Percentiles rank a stretch among this genome's conserved stretches.
Conservation (phyloP, 2,797 vertebrate genomes). For the Rhinogobio ventralis region DNA sequence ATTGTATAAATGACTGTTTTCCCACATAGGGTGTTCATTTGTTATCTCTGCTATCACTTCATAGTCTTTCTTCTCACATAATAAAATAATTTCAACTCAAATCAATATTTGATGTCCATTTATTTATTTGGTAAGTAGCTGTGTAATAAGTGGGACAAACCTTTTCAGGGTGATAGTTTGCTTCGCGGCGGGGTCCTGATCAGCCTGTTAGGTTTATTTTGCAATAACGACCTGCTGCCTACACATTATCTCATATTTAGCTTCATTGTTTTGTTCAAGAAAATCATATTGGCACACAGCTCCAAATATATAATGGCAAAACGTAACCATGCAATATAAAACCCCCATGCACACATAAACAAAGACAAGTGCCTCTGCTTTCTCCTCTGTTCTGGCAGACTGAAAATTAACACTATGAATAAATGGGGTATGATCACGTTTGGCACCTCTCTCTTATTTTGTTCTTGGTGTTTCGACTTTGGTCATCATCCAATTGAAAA, state of each 20-base stretch:
- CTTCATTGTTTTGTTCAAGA: not conserved
- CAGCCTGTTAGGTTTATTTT: not conserved
- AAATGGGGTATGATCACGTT: slow-evolving; percentile 18
- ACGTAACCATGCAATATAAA: not conserved
- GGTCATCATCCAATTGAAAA: slow-evolving; percentile 39
- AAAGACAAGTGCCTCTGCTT: slow-evolving; percentile 13
- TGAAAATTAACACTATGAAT: slow-evolving; percentile 27
- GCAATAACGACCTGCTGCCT: not conserved
- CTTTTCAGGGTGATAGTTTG: slow-evolving; percentile 6
- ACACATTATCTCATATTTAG: slow-evolving; percentile 3
- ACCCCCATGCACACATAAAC: slow-evolving; percentile 13
- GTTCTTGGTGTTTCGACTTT: slow-evolving; percentile 26
- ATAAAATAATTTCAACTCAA: slow-evolving; percentile 5
- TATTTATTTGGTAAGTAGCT: slow-evolving; percentile 17
- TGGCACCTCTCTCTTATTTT: slow-evolving; percentile 34
- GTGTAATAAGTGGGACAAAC: slow-evolving; percentile 19
- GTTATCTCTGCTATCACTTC: not conserved
- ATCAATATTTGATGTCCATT: slow-evolving; percentile 7
- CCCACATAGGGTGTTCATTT: not conserved
- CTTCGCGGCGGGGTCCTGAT: not conserved
- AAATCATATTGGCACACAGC: not conserved
- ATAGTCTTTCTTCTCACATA: not conserved
- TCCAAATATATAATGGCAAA: not conserved
- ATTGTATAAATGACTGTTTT: not conserved
- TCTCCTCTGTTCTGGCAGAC: not conserved